phyloP scores from a whole-genome alignment of 2,797 vertebrate genomes.

The Cetoscarus ocellatus region DNA sequence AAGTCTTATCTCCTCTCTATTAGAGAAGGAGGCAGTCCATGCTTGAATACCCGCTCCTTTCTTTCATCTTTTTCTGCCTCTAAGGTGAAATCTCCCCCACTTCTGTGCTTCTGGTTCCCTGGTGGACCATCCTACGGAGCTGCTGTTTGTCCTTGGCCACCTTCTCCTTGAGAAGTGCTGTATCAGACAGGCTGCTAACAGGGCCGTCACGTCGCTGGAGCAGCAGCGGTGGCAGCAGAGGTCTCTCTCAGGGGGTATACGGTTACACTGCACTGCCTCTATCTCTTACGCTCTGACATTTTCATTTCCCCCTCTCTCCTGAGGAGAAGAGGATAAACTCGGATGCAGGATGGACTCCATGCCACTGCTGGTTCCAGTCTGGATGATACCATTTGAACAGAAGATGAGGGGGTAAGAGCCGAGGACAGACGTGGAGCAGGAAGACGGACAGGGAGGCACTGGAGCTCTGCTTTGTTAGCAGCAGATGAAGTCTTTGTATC shows the following conservation, averaged over 20 bases:
- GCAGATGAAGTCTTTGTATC: constrained; percentile 34
- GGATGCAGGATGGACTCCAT: constrained; percentile 39
- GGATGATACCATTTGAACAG: constrained; percentile 53
- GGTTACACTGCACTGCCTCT: constrained; percentile 73
- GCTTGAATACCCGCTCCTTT: neutral
- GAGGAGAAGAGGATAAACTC: constrained; percentile 36
- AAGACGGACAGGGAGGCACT: constrained; percentile 42
- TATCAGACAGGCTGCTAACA: constrained; percentile 70
- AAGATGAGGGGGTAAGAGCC: constrained; percentile 15
- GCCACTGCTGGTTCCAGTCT: constrained; percentile 29
- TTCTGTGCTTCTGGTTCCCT: constrained; percentile 38
- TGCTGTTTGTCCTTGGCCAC: constrained; percentile 73
- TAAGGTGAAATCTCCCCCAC: constrained; percentile 25
- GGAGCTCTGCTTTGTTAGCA: constrained; percentile 55
- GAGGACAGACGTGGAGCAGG: constrained; percentile 31
- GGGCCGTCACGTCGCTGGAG: constrained; percentile 50
- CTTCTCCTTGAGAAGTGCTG: constrained; percentile 78
- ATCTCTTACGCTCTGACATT: constrained; percentile 66
- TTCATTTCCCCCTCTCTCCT: constrained; percentile 56
- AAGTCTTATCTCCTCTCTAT: constrained; percentile 15
- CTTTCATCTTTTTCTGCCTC: constrained; percentile 1
- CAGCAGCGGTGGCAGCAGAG: constrained; percentile 25
- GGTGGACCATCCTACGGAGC: constrained; percentile 38
- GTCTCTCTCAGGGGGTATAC: constrained; percentile 70
- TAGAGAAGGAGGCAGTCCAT: neutral